Evolutionary conservation across 2,113 vertebrate species (phyloP).

Genomic region (Laterallus jamaicensis): DNA sequence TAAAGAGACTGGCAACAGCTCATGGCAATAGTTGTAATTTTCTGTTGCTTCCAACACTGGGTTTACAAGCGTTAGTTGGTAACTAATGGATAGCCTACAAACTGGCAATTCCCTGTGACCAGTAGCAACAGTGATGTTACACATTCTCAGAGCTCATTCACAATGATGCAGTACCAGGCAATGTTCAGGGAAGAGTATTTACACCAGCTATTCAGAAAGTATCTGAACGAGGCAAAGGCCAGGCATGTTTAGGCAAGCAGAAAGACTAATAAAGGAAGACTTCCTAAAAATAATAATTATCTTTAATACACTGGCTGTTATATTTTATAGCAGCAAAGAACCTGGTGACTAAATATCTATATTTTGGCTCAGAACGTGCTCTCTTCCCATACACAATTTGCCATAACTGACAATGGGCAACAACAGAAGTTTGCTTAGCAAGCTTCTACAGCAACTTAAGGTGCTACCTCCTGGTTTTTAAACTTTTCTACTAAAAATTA

Average conservation of each 20-base stretch:
- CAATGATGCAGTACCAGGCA: background rate
- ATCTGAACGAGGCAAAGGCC: background rate
- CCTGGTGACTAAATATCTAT: background rate
- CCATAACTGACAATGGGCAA: background rate
- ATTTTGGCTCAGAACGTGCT: background rate
- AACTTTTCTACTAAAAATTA: background rate
- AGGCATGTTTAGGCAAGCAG: background rate
- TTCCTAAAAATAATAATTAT: slow-evolving; percentile 3
- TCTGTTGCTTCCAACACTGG: background rate
- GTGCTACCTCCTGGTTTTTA: background rate
- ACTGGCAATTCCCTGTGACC: background rate
- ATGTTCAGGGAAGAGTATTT: background rate
- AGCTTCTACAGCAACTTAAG: background rate
- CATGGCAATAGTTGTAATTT: background rate
- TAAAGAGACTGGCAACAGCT: background rate
- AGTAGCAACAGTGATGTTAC: background rate
- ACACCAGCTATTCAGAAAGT: background rate
- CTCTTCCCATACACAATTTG: background rate
- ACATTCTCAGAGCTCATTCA: background rate
- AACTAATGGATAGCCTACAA: background rate
- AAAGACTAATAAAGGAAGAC: background rate
- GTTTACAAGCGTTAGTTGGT: background rate
- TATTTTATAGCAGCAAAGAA: background rate
- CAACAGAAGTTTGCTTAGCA: background rate
- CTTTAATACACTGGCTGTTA: background rate